Evolutionary conservation across 2,888 invertebrate species (phyloP).

Genomic region (Byasa hedistus): DNA sequence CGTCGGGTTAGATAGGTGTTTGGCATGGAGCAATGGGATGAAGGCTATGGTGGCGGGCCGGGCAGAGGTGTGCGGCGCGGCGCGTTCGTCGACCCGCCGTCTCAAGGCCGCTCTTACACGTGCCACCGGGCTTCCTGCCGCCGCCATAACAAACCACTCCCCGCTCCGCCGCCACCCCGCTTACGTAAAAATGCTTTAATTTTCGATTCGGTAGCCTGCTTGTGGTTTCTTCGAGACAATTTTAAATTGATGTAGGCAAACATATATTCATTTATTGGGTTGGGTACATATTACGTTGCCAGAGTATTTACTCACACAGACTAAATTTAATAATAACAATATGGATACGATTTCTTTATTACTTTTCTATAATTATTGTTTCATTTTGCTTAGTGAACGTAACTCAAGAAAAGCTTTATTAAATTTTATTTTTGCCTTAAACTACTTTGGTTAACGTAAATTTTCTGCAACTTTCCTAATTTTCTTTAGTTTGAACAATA

Average conservation of each 20-base stretch:
- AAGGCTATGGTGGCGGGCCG: slow-evolving; percentile 57
- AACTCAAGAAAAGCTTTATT: background rate
- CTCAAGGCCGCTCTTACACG: slow-evolving; percentile 77
- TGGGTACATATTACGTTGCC: no score
- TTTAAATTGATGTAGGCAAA: background rate
- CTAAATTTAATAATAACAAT: no score
- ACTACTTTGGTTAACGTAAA: background rate
- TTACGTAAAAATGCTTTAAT: slow-evolving; percentile 41
- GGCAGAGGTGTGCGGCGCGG: slow-evolving; percentile 48
- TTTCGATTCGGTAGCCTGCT: slow-evolving; percentile 37
- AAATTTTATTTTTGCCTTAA: background rate
- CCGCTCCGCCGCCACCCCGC: slow-evolving; percentile 51
- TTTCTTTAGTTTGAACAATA: no score
- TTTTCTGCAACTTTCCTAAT: background rate
- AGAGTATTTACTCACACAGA: no score
- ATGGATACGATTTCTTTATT: background rate
- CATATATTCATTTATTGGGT: no score
- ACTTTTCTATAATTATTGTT: background rate
- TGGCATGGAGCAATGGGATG: slow-evolving; percentile 46
- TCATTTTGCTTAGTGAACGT: background rate
- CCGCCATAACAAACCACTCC: slow-evolving; percentile 75
- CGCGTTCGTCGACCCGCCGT: slow-evolving; percentile 72
- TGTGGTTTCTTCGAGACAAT: slow-evolving; percentile 32
- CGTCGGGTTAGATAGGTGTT: slow-evolving; percentile 32
- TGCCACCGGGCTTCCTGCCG: slow-evolving; percentile 72